phyloP scores from a whole-genome alignment of 2,113 vertebrate genomes.

The Limanda limanda region DNA sequence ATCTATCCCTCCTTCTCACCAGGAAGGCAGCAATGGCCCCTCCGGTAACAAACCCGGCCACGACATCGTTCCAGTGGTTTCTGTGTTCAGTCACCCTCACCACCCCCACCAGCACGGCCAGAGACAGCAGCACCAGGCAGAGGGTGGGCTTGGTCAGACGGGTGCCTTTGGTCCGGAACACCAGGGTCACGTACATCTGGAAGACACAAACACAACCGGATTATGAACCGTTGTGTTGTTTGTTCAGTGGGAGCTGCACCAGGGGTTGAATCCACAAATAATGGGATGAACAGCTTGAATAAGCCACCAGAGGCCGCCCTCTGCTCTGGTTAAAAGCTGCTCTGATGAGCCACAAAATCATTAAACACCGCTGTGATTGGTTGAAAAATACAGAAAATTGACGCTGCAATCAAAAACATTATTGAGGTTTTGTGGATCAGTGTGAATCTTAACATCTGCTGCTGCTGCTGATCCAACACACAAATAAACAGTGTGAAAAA shows the following conservation, averaged over 20 bases:
- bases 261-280: background rate
- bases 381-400: background rate
- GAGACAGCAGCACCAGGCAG: slow-evolving; percentile 87
- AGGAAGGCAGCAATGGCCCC: slow-evolving; percentile 90
- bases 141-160: slow-evolving; percentile 90
- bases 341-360: background rate
- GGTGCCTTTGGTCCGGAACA: slow-evolving; percentile 90
- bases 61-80: slow-evolving; percentile 92
- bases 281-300: slow-evolving; percentile 1
- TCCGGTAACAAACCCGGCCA: slow-evolving; percentile 90
- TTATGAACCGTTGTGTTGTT: background rate
- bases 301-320: slow-evolving; percentile 54
- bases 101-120: slow-evolving; percentile 90
- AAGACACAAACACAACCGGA: slow-evolving; percentile 12
- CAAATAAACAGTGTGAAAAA: no score
- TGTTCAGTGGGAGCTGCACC: background rate
- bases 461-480: no score
- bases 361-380: no score
- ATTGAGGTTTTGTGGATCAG: no score
- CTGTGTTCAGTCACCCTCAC: slow-evolving; percentile 90
- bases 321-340: slow-evolving; percentile 16
- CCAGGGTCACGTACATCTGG: slow-evolving; percentile 93
- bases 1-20: slow-evolving; percentile 73
- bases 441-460: no score
- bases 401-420: background rate